Percentiles rank a stretch among this genome's conserved stretches.
Conservation (phyloP, 64 coral and sea anemone genomes). For the Trachythela sp. region DNA sequence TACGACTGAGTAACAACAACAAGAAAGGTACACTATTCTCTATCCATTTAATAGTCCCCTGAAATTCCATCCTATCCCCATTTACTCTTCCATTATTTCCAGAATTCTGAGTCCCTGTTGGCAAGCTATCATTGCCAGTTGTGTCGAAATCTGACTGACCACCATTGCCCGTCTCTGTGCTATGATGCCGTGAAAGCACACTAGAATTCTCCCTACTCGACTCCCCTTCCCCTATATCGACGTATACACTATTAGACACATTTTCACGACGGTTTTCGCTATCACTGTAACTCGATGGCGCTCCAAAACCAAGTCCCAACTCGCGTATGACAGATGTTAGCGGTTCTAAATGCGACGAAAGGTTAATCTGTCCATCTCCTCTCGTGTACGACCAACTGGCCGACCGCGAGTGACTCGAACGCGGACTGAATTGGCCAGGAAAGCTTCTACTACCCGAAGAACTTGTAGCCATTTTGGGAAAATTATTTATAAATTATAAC, state of each 20-base stretch:
- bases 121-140: not conserved
- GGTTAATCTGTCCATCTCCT: slow-evolving; percentile 84
- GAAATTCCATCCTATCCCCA: slow-evolving; percentile 91
- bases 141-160: not conserved
- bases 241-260: not conserved
- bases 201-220: not conserved
- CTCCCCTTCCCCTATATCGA: not conserved
- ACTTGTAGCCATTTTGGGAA: not conserved
- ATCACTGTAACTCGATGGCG: not conserved
- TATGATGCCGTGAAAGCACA: slow-evolving; percentile 1
- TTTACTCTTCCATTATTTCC: slow-evolving; percentile 48
- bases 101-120: not conserved
- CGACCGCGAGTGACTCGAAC: slow-evolving; percentile 82
- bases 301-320: slow-evolving; percentile 88
- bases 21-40: slow-evolving; percentile 94
- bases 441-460: slow-evolving; percentile 29
- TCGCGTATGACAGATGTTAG: slow-evolving; percentile 90
- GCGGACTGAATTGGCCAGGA: slow-evolving; percentile 52
- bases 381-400: slow-evolving; percentile 94
- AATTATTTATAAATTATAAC: not conserved
- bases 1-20: slow-evolving; percentile 82
- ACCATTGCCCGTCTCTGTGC: not conserved
- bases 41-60: slow-evolving; percentile 83
- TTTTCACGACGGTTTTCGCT: not conserved
- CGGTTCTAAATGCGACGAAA: slow-evolving; percentile 68